Base-by-base conservation (phyloP, 2,888 invertebrate species). In the Acleris sparsana region DNA sequence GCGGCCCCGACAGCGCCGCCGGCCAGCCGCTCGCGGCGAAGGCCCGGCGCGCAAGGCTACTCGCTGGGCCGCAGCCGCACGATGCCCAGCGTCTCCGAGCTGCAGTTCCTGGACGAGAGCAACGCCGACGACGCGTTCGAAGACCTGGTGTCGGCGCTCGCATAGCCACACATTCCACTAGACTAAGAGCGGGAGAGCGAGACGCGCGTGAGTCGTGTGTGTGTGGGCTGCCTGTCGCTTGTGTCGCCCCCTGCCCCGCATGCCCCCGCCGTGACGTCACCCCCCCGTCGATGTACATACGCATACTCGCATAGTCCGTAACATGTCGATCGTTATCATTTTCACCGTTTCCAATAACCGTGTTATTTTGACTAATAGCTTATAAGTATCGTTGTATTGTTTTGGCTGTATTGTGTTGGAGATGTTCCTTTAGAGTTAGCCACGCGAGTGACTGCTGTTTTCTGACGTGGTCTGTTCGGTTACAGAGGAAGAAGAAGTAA, bases 111-210 rank as follows among this genome's bases (percentile, higher is more conserved):
- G 80, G 96, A 96, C 87, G 96, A 96, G 86, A 95, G 93, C 88
- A 96, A 97, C 89, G 96, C 97, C 69, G 97, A 97, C 84, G 95
- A 95, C 92, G 97, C 97, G 74, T 97, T 97, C 93, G 97, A 97
- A 85, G 95, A 96, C 88, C 94, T 97, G 77, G 96, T 97, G 93
- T 93, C 94, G 90, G 93, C 86, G 87, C 90, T 92, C 82, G 87
- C 90, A 80, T 91, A 89, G 84, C 75, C 82, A 80, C 77, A 88
- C 91, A 91, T 91, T 91, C 91, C 91, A 88, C 87, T 88, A 85
- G 86, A 52, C 83, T 86, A 87, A 85, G 81, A 83, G 82, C 82
- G 82, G 83, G 85, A 86, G 86, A 88, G 86, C 86, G 89, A 90
- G 89, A 88, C 89, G 88, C 90, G 89, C 89, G 91, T 90, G 90